Evolutionary conservation across 2,797 vertebrate genomes (phyloP).

Genomic region (Eulemur rubriventer): DNA sequence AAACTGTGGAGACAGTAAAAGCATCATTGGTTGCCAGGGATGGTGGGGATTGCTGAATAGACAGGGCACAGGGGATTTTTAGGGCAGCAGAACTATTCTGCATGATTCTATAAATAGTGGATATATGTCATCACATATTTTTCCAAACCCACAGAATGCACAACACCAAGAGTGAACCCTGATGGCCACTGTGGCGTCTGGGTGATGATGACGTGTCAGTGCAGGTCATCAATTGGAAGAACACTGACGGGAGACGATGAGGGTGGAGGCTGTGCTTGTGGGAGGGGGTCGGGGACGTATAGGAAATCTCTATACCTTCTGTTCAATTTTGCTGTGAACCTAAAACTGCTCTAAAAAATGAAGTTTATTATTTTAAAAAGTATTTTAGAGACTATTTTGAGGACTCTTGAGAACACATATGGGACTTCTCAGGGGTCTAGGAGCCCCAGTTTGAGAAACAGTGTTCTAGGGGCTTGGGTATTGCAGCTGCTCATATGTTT

Average conservation of each 20-base stretch:
- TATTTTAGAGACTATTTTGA: neutral
- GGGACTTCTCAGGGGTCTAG: neutral
- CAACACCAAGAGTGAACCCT: neutral
- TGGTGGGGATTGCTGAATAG: neutral
- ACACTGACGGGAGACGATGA: too few species aligned
- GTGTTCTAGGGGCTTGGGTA: neutral
- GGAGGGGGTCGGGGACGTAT: too few species aligned
- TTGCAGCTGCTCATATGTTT: neutral
- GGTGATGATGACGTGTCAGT: too few species aligned
- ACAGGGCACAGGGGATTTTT: neutral
- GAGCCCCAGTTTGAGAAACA: neutral
- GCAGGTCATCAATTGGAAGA: neutral
- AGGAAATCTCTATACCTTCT: neutral
- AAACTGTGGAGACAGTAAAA: neutral
- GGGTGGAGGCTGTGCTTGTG: too few species aligned
- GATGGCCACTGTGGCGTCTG: neutral
- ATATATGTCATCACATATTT: neutral
- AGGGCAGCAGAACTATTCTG: neutral
- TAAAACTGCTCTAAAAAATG: neutral
- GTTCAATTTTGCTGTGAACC: neutral
- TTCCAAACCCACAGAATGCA: neutral
- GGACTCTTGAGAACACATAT: neutral
- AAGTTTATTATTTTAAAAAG: neutral
- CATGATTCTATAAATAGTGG: neutral
- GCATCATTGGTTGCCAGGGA: neutral